Evolutionary conservation across 2,888 invertebrate genomes (phyloP), one percentile per base, ranked within the genome.

Genomic region (Rugalucina vietnamica): DNA sequence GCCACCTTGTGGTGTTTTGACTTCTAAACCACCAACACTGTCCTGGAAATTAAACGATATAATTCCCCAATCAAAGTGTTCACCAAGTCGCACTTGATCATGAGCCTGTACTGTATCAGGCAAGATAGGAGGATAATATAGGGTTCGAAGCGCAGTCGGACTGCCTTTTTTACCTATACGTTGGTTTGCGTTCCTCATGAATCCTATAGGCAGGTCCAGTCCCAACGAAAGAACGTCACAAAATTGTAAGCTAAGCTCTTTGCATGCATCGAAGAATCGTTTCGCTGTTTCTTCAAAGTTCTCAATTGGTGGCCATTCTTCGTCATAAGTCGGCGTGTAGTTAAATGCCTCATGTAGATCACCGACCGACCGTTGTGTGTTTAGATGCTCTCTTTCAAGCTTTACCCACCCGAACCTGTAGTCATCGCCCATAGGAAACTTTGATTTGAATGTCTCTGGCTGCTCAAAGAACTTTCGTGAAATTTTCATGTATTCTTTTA

Each of bases 341-440:
- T 88, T 86, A 49, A 86, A 88, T 0, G 88, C 81, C 70, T 88
- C 88, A 39, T 85, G 79, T 18, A 82, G 50, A 49, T 85, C 86
- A 0, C 80, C 88, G 14, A 83, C 81, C 29, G 2, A 12, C 36
- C 85, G 49, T 10, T 78, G 69, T 34, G 82, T 81, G 57, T 84
- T 81, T 4, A 85, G 21, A 1, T 71, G 73, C 65, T 85, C 87
- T 18, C 78, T 76, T 32, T 85, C 81, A n/a, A 82, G 18, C 24
- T 81, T 74, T 32, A 82, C 73, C 87, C 87, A 88, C n/a, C 87
- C 87, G 36, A 80, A 82, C 32, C 81, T 78, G 10, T 14, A 0
- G 14, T 79, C 85, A 5, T 24, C 54, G 2, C 57, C 50, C 29
- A 84, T 32, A 18, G 60, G 76, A 36, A 82, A 81, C 24, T 81